These are phyloP conservation scores for Cryptocephalus primarius DNA, from an alignment of 2,888 invertebrate genomes.

Conservation along the genomic window DNA sequence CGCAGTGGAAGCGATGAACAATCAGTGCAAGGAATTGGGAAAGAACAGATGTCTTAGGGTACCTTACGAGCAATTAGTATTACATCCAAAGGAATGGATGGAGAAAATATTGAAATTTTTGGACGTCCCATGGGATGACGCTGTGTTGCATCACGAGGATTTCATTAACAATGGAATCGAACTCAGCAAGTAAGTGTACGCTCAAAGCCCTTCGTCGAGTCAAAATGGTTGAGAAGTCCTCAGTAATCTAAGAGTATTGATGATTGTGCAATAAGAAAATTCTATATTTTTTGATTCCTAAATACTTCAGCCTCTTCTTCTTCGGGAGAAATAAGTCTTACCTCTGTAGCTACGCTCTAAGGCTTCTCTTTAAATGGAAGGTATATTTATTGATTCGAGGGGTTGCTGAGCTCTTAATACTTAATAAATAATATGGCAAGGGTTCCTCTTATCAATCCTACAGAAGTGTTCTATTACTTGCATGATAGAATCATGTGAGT, in stretches of 20 bases:
- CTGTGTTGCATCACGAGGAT: constrained; percentile 94
- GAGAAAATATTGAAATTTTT: constrained; percentile 78
- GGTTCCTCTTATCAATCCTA: no score
- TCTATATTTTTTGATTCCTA: no score
- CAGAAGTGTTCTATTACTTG: background rate
- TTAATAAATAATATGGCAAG: no score
- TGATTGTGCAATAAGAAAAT: no score
- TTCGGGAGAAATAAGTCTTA: no score
- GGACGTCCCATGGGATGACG: constrained; percentile 88
- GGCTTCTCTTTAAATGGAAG: no score
- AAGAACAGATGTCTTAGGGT: constrained; percentile 70
- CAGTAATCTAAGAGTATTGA: no score
- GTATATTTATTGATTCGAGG: no score
- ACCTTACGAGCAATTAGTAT: constrained; percentile 93
- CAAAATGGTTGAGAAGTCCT: no score
- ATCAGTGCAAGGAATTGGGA: constrained; percentile 79
- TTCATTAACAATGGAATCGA: constrained; percentile 94
- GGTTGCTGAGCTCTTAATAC: no score
- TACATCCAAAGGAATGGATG: constrained; percentile 87
- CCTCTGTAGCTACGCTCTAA: no score
- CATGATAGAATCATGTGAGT: background rate
- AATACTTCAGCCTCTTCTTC: no score
- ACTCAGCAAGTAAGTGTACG: constrained; percentile 73
- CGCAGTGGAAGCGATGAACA: constrained; percentile 89
- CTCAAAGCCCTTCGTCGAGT: background rate